Conservation (phyloP, 2,113 vertebrate species). For the Grammomys surdaster region DNA sequence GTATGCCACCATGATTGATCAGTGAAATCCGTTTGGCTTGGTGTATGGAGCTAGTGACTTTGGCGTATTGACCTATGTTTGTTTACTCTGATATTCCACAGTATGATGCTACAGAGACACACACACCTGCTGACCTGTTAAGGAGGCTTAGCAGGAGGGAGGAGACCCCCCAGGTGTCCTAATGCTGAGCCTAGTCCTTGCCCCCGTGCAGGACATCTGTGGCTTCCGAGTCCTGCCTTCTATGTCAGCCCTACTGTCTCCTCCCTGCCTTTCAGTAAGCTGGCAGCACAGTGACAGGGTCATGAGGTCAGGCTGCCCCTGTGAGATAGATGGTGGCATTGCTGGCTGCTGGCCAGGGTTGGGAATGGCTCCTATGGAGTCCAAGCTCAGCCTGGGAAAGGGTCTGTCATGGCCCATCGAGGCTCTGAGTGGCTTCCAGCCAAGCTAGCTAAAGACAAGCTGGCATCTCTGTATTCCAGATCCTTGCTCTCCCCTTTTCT, state of each 20-base stretch:
- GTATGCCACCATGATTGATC: not conserved
- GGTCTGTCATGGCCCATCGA: not conserved
- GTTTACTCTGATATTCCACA: not conserved
- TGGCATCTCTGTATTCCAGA: not conserved
- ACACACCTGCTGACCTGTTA: too few species aligned
- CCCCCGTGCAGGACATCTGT: too few species aligned
- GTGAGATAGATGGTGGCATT: too few species aligned
- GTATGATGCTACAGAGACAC: not conserved
- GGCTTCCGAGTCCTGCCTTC: not conserved
- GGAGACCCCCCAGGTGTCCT: not conserved
- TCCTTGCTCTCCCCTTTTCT: not conserved
- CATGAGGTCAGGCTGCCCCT: not conserved
- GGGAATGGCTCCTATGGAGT: not conserved
- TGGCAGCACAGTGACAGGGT: not conserved
- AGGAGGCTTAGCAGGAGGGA: not conserved
- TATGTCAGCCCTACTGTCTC: not conserved
- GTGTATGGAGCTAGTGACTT: not conserved
- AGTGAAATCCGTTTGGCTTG: not conserved
- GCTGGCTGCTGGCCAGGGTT: not conserved
- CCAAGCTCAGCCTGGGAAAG: not conserved
- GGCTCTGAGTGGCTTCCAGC: not conserved
- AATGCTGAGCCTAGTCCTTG: not conserved
- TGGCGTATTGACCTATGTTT: not conserved
- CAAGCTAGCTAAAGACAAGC: not conserved
- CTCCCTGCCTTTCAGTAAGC: not conserved